Conservation (phyloP, 2,888 invertebrate genomes). For the Polietes domitor region DNA sequence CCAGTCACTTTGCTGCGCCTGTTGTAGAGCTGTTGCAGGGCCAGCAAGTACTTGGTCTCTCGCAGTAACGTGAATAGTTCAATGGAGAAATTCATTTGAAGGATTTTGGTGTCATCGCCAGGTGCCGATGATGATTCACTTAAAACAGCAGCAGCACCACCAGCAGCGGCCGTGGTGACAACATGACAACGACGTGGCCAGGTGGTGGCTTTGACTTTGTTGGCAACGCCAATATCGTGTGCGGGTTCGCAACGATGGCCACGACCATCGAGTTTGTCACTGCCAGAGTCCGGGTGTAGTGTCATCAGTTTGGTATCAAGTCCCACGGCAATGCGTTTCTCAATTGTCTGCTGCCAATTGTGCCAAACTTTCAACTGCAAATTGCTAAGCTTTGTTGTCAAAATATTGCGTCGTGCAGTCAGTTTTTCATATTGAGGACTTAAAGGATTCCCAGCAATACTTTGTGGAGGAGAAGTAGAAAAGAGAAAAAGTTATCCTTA, state of each 20-base stretch:
- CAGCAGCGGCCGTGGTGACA: conserved; percentile 10
- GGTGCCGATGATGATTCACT: conserved; percentile 55
- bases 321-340: conserved; percentile 81
- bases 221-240: not conserved
- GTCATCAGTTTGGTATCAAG: conserved; percentile 76
- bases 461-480: conserved; percentile 3
- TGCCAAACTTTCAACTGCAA: conserved; percentile 82
- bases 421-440: conserved; percentile 70
- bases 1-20: conserved; percentile 25
- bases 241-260: conserved; percentile 1
- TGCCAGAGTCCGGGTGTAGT: conserved; percentile 24
- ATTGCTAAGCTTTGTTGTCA: conserved; percentile 79
- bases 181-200: conserved; percentile 33
- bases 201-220: conserved; percentile 46
- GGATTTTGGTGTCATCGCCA: conserved; percentile 56
- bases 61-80: conserved; percentile 87
- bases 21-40: conserved; percentile 79
- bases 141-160: conserved; percentile 16
- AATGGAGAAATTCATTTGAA: conserved; percentile 74
- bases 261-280: conserved; percentile 6
- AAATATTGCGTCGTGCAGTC: conserved; percentile 73
- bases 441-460: conserved; percentile 54
- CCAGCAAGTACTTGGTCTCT: conserved; percentile 91
- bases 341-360: conserved; percentile 82
- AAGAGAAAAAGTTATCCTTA: not conserved